phyloP scores from a whole-genome alignment of 2,797 vertebrate species.

The Carduelis carduelis region DNA sequence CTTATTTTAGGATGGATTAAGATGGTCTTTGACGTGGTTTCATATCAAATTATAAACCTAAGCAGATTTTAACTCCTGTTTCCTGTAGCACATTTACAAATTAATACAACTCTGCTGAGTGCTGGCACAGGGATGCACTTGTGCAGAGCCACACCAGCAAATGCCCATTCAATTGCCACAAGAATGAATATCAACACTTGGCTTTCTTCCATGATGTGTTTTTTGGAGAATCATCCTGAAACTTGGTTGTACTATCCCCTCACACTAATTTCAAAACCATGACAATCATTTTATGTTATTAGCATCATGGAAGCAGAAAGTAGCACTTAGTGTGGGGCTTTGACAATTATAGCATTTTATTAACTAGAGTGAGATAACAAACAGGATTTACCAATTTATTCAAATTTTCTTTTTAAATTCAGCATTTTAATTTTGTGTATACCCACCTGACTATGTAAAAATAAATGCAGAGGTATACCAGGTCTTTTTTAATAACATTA shows the following conservation, averaged over 20 bases:
- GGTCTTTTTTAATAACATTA: not conserved
- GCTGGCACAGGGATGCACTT: not conserved
- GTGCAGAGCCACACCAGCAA: not conserved
- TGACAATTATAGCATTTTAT: not conserved
- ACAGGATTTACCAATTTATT: not conserved
- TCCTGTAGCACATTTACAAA: not conserved
- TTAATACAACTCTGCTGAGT: not conserved
- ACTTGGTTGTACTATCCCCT: not conserved
- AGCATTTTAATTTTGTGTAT: not conserved
- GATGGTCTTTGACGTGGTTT: not conserved
- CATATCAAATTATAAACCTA: not conserved
- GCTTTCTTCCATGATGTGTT: rapidly evolving
- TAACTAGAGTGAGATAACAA: not conserved
- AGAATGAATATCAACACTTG: not conserved
- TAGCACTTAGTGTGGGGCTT: not conserved
- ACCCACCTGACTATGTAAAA: not conserved
- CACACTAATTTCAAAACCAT: not conserved
- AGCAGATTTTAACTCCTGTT: not conserved
- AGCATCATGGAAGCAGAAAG: not conserved
- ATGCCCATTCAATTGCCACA: not conserved
- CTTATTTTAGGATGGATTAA: not conserved
- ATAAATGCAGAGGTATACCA: not conserved
- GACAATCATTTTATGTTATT: not conserved
- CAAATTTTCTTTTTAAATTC: not conserved
- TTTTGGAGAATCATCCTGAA: not conserved